phyloP scores from a whole-genome alignment of 2,888 invertebrate species.

The Synergus laeviventris region DNA sequence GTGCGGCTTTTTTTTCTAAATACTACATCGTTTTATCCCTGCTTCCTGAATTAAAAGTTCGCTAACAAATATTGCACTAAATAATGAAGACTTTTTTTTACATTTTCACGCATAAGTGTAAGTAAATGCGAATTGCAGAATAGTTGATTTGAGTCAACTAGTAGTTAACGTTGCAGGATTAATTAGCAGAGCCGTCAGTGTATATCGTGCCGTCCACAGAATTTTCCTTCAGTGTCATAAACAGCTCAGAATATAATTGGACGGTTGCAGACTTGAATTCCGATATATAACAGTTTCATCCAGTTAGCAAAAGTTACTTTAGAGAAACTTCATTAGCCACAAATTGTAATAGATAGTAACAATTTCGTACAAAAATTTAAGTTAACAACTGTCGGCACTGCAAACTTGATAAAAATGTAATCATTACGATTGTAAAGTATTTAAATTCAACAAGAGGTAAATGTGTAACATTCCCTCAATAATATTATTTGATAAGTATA shows the following conservation, averaged over 20 bases:
- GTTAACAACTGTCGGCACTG: not conserved
- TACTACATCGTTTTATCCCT: not conserved
- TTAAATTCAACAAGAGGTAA: not conserved
- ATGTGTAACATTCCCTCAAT: not conserved
- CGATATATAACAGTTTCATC: constrained; percentile 25
- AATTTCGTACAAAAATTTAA: not conserved
- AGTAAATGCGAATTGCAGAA: constrained; percentile 25
- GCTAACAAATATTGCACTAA: constrained; percentile 17
- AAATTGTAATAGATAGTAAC: constrained; percentile 16
- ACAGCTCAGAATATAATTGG: constrained; percentile 31
- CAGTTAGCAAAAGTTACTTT: constrained; percentile 33
- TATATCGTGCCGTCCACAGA: constrained; percentile 24
- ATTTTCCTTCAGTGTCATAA: constrained; percentile 23
- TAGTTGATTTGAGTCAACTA: constrained; percentile 27
- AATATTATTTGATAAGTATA: too few species aligned
- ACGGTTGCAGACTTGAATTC: constrained; percentile 31
- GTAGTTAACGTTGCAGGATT: constrained; percentile 32
- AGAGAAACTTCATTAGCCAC: not conserved
- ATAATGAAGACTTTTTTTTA: constrained; percentile 16
- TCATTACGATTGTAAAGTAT: too few species aligned
- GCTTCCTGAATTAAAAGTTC: constrained; percentile 28
- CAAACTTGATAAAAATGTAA: not conserved
- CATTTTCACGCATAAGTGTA: not conserved
- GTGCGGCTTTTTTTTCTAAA: too few species aligned
- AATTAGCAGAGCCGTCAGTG: constrained; percentile 23